Percentiles rank a stretch among this genome's conserved stretches.
phyloP scores from a whole-genome alignment of 1,140 invertebrate genomes.

The Chironomus striatipennis region DNA sequence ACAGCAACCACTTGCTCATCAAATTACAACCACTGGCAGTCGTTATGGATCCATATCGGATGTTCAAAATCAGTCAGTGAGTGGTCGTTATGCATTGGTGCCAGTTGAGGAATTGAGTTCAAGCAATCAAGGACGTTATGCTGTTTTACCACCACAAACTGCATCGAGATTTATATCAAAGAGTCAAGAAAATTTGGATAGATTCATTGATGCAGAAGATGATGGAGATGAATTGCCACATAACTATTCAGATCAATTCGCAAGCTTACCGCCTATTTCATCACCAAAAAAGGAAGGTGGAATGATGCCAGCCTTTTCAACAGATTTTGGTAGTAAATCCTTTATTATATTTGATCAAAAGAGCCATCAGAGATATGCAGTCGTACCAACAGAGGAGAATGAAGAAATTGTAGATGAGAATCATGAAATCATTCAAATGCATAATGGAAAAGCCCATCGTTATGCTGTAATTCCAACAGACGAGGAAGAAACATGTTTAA shows the following conservation, averaged over 20 bases:
- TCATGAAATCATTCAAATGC: constrained; percentile 50
- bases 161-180: constrained; percentile 29
- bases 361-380: constrained; percentile 48
- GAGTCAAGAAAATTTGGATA: constrained; percentile 30
- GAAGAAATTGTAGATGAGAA: constrained; percentile 44
- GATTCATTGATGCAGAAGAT: constrained; percentile 24
- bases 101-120: constrained; percentile 39
- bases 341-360: constrained; percentile 49
- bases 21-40: not conserved
- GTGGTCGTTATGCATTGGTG: constrained; percentile 41
- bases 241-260: constrained; percentile 31
- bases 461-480: constrained; percentile 52
- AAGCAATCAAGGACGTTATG: constrained; percentile 28
- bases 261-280: constrained; percentile 30
- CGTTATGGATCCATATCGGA: not conserved
- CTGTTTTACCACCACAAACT: constrained; percentile 30
- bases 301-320: constrained; percentile 42
- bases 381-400: constrained; percentile 48
- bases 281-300: constrained; percentile 30
- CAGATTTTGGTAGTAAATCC: constrained; percentile 47
- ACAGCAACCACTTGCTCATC: constrained; percentile 29
- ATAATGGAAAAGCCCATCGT: constrained; percentile 48
- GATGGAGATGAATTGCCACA: constrained; percentile 28
- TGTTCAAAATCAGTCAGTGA: constrained; percentile 27
- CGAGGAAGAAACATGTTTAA: constrained; percentile 40